Base-by-base conservation (phyloP, 2,888 invertebrate species). In the Polydrusus pterygomalis region DNA sequence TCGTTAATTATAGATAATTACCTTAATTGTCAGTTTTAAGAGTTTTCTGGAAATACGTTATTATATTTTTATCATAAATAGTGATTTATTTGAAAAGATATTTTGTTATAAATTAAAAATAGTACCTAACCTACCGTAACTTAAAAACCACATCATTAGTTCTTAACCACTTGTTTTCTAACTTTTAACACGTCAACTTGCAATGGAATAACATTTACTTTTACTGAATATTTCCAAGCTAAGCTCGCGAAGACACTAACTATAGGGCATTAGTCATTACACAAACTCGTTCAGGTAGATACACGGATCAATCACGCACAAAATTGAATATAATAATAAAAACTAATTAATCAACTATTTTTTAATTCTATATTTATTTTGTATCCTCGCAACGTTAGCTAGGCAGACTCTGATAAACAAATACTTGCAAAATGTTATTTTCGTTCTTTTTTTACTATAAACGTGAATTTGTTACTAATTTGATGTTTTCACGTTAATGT, bases 391-490 rank as follows among this genome's bases (percentile, higher is more conserved):
- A 17, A 9, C 17, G 47, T 47, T 47, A 2, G n/a, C 47, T 3
- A 5, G 7, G 17, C 47, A 47, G 15, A 47, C 15, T n/a, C 17
- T n/a, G 17, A 17, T 17, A 47, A 47, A 47, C 17, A 47, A 47
- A 47, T 47, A 17, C 17, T 7, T 9, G 5, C 8, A 34, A 3
- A 34, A 7, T 17, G 17, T 8, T 15, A 13, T 17, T 0, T 47
- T 47, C 17, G 47, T 17, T 34, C 17, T 47, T 47, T 47, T 6
- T 47, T 47, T 47, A 17, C 17, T 3, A 17, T 17, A 47, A 17
- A 47, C 47, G 15, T 15, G n/a, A 47, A 47, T 17, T 47, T 15
- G 47, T 47, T 47, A 17, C 47, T 47, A 47, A 47, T 47, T 47
- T 17, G 2, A 17, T 2, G n/a, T 47, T 17, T 34, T 13, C 17